These are phyloP conservation scores for Epinotia demarniana DNA, from an alignment of 2,888 invertebrate species.

Conservation along the genomic window DNA sequence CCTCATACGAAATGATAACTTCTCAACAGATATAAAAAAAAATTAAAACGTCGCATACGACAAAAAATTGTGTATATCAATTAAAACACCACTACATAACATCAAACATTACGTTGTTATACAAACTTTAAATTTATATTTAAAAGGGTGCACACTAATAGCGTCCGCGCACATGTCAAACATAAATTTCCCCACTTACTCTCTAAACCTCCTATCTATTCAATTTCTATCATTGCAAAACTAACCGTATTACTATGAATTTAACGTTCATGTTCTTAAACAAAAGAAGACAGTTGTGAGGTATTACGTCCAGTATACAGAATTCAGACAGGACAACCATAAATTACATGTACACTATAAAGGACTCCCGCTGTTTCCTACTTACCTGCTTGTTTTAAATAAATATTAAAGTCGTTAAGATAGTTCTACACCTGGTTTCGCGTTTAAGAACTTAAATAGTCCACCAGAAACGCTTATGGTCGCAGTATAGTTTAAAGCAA, in stretches of 20 bases:
- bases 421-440: constrained; percentile 36
- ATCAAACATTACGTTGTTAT: constrained; percentile 18
- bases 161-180: constrained; percentile 34
- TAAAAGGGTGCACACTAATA: constrained; percentile 38
- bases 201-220: neutral
- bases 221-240: neutral
- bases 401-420: constrained; percentile 19
- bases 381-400: constrained; percentile 34
- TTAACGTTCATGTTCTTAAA: neutral
- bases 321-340: constrained; percentile 14
- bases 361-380: constrained; percentile 29
- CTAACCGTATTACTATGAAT: accelerated
- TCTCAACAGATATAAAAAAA: neutral
- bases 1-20: too few species aligned
- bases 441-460: neutral
- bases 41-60: neutral
- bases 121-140: constrained; percentile 25
- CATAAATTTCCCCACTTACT: constrained; percentile 33
- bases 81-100: too few species aligned
- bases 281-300: neutral
- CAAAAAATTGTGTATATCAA: neutral
- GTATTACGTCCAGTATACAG: neutral
- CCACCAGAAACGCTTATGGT: neutral
- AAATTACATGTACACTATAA: constrained; percentile 34
- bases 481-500: neutral